Evolutionary conservation across 2,797 vertebrate genomes (phyloP).

Genomic region (Tapera naevia): DNA sequence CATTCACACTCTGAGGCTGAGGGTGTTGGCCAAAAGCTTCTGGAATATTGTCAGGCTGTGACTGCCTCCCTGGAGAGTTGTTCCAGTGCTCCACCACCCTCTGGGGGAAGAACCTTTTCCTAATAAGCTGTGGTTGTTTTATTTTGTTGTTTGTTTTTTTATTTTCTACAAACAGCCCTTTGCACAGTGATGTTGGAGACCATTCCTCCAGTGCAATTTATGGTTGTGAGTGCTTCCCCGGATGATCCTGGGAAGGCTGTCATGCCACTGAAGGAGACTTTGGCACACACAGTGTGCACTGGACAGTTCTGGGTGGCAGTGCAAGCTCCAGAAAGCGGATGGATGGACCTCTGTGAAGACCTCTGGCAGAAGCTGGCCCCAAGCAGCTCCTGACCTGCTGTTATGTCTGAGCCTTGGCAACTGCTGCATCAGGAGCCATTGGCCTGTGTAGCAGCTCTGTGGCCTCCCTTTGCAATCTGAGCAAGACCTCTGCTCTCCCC

Average conservation of each 20-base stretch:
- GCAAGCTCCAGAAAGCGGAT: not conserved
- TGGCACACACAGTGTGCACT: not conserved
- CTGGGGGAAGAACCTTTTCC: too few relatives aligned
- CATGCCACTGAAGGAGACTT: not conserved
- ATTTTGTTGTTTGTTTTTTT: too few relatives aligned
- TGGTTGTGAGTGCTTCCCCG: not conserved
- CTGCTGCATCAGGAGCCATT: accelerated
- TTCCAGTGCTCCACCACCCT: too few relatives aligned
- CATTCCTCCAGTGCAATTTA: not conserved
- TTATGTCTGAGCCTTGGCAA: not conserved
- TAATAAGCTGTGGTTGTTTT: not conserved
- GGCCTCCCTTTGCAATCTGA: not conserved
- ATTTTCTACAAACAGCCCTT: not conserved
- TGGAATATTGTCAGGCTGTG: too few relatives aligned
- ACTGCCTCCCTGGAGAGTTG: too few relatives aligned
- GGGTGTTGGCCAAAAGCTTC: too few relatives aligned
- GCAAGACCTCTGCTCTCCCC: not conserved
- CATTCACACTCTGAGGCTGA: too few relatives aligned
- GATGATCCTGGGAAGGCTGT: not conserved
- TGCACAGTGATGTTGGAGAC: not conserved
- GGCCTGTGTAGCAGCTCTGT: not conserved
- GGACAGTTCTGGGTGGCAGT: not conserved
- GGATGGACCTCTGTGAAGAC: not conserved
- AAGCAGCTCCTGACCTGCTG: not conserved
- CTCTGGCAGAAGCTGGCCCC: not conserved